Evolutionary conservation across 2,888 invertebrate genomes (phyloP).

Genomic region (Galeopsomyia nigrocyanea): DNA sequence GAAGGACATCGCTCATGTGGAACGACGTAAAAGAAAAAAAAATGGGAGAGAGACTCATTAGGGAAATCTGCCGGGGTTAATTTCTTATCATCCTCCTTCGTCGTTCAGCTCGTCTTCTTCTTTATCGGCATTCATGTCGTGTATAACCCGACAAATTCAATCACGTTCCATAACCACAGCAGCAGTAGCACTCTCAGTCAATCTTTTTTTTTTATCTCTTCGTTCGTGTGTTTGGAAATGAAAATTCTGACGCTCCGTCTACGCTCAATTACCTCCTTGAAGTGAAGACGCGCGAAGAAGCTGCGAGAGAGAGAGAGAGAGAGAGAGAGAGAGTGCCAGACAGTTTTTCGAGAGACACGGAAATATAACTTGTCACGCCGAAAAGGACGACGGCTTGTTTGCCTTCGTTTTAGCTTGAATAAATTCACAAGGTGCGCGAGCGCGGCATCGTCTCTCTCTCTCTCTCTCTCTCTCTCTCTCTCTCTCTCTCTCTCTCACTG

Average conservation of each 20-base stretch:
- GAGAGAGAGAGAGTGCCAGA: neutral
- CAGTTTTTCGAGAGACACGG: neutral
- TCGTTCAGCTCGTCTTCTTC: slow-evolving; percentile 24
- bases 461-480: slow-evolving; percentile 2
- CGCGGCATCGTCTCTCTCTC: slow-evolving; percentile 10
- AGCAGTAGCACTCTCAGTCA: slow-evolving; percentile 16
- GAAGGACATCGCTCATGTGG: slow-evolving; percentile 53
- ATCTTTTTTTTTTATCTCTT: slow-evolving; percentile 9
- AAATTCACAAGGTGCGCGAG: slow-evolving; percentile 11
- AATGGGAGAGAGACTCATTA: slow-evolving; percentile 54
- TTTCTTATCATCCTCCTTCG: slow-evolving; percentile 51
- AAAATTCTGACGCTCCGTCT: slow-evolving; percentile 10
- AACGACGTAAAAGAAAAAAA: slow-evolving; percentile 54
- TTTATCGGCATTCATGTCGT: slow-evolving; percentile 34
- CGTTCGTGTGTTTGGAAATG: slow-evolving; percentile 18
- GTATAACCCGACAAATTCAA: neutral
- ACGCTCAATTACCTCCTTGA: slow-evolving; percentile 32
- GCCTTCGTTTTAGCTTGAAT: slow-evolving; percentile 37
- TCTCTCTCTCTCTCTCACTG: neutral
- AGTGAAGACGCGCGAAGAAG: slow-evolving; percentile 12
- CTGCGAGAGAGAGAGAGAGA: neutral
- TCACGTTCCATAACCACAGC: neutral
- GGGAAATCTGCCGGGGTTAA: slow-evolving; percentile 57
- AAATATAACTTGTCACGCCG: slow-evolving; percentile 31
- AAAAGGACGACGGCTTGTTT: slow-evolving; percentile 36